These are phyloP conservation scores for Tupiocoris notatus DNA, from an alignment of 2,888 invertebrate species.

Conservation along the genomic window DNA sequence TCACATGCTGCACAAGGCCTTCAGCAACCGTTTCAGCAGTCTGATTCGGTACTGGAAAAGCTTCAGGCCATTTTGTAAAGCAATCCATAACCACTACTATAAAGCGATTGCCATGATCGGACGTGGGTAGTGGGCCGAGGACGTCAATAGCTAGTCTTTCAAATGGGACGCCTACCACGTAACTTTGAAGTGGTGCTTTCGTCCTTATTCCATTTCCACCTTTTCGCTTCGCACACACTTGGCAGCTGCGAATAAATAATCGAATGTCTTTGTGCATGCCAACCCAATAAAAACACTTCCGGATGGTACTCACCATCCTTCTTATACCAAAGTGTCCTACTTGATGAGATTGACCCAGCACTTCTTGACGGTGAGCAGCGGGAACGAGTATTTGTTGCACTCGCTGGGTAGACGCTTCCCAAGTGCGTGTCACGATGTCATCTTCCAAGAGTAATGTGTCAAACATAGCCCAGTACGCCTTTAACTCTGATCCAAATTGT, in stretches of 20 bases:
- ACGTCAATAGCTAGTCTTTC: constrained; percentile 8
- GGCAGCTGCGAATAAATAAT: not conserved
- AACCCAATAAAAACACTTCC: not conserved
- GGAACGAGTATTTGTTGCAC: not conserved
- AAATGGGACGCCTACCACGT: not conserved
- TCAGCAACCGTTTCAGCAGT: constrained; percentile 51
- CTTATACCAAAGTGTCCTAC: not conserved
- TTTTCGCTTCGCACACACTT: not conserved
- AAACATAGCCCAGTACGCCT: no score
- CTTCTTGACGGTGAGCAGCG: not conserved
- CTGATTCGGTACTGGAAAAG: constrained; percentile 52
- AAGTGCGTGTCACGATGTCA: not conserved
- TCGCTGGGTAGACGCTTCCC: not conserved
- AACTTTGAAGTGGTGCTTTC: not conserved
- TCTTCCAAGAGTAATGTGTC: not conserved
- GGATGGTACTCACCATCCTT: not conserved
- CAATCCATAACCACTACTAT: constrained; percentile 49
- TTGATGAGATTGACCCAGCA: not conserved
- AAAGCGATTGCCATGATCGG: constrained; percentile 48
- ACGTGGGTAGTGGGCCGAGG: constrained; percentile 43
- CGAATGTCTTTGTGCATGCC: not conserved
- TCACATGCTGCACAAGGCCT: constrained; percentile 46
- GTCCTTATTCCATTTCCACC: not conserved
- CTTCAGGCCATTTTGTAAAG: constrained; percentile 51
- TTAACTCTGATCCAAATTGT: not conserved